phyloP scores from a whole-genome alignment of 2,113 vertebrate genomes.

The Microtus montanus region DNA sequence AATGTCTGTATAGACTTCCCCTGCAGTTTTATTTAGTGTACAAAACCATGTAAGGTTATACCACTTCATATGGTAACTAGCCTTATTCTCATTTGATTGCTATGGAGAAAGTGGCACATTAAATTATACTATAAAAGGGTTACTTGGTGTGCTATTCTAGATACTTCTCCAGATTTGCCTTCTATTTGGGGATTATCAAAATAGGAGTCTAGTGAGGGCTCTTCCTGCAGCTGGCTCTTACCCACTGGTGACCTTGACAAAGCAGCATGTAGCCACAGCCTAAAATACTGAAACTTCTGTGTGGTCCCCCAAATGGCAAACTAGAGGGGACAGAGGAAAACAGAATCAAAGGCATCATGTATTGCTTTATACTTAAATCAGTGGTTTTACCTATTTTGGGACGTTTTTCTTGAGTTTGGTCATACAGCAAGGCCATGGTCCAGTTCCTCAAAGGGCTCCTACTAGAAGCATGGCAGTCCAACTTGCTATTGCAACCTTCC shows the following conservation, averaged over 20 bases:
- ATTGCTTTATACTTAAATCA: conserved; percentile 22
- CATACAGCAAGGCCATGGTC: background rate
- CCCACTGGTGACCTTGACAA: background rate
- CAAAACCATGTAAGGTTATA: conserved; percentile 23
- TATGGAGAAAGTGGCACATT: background rate
- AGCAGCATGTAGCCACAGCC: background rate
- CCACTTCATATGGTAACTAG: background rate
- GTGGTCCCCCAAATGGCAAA: background rate
- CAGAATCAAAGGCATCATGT: background rate
- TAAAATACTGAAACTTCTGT: conserved; percentile 42
- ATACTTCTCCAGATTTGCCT: background rate
- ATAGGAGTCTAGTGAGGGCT: background rate
- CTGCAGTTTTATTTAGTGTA: conserved; percentile 4
- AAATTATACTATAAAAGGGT: background rate
- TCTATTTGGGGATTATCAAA: conserved; percentile 17
- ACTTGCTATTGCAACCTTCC: background rate
- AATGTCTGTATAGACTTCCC: background rate
- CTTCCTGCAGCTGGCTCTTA: background rate
- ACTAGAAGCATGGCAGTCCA: background rate
- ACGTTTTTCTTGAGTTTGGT: background rate
- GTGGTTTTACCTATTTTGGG: conserved; percentile 31
- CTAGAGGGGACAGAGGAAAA: conserved; percentile 47
- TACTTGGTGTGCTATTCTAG: background rate
- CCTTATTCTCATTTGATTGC: background rate
- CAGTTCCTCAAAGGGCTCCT: background rate